Percentiles rank a stretch among this genome's conserved stretches.
Conservation (phyloP, 2,113 vertebrate species). For the Clarias gariepinus region DNA sequence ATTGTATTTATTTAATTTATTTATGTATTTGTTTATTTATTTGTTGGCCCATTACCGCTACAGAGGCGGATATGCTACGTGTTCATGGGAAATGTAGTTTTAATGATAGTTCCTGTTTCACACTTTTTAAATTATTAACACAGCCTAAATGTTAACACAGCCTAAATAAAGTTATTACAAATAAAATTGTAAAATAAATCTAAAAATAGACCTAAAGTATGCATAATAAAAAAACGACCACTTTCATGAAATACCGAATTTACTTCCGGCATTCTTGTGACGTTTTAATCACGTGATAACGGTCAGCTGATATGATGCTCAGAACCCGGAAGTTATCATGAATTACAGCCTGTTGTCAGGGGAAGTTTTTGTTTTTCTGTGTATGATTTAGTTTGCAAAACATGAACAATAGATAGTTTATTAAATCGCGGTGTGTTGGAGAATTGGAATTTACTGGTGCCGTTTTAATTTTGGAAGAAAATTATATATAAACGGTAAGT, state of each 20-base stretch:
- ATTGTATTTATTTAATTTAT: no score
- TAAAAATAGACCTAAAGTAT: background rate
- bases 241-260: background rate
- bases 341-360: background rate
- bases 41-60: background rate
- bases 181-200: background rate
- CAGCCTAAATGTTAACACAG: background rate
- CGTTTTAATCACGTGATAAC: background rate
- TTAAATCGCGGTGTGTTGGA: background rate
- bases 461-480: background rate
- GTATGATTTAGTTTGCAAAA: background rate
- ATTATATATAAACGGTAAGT: background rate
- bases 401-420: background rate
- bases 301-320: background rate
- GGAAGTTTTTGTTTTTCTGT: background rate
- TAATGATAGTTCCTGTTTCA: background rate
- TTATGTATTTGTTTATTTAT: background rate
- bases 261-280: background rate
- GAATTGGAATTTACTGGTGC: background rate
- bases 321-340: background rate
- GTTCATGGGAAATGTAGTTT: background rate
- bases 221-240: background rate
- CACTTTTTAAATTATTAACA: background rate
- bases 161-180: background rate
- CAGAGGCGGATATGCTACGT: background rate